A percentile compares a stretch with the other conserved stretches of the same genome.
Evolutionary conservation across 2,888 invertebrate genomes (phyloP).

Genomic region (Chrysolina americana): DNA sequence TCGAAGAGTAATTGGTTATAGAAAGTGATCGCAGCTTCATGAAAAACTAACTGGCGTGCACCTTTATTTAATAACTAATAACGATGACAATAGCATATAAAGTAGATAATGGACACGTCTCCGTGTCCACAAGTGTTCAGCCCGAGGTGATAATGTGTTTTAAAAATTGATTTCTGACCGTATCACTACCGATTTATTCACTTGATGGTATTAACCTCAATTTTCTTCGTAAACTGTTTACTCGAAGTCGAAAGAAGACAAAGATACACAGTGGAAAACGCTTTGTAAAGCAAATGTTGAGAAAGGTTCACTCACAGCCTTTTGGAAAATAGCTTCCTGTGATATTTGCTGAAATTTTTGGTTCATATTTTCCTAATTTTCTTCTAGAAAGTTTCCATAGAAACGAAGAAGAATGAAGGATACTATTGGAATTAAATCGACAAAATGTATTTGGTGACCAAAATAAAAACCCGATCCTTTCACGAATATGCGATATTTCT

Average conservation of each 20-base stretch:
- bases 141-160: slow-evolving; percentile 28
- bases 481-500: no score
- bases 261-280: background rate
- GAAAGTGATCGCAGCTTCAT: slow-evolving; percentile 14
- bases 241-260: background rate
- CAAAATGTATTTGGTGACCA: no score
- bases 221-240: background rate
- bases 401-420: no score
- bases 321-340: no score
- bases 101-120: slow-evolving; percentile 36
- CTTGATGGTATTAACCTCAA: slow-evolving; percentile 18
- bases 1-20: slow-evolving; percentile 8
- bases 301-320: no score
- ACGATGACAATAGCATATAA: slow-evolving; percentile 44
- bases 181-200: slow-evolving; percentile 28
- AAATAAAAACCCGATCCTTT: no score
- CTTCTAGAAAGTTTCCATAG: no score
- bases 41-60: slow-evolving; percentile 23
- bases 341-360: no score
- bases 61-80: slow-evolving; percentile 40
- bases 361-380: no score
- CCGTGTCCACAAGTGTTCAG: slow-evolving; percentile 35
- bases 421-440: no score
- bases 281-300: background rate
- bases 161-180: slow-evolving; percentile 13